Conservation (phyloP, 2,113 vertebrate genomes). For the Lasiurus cinereus region DNA sequence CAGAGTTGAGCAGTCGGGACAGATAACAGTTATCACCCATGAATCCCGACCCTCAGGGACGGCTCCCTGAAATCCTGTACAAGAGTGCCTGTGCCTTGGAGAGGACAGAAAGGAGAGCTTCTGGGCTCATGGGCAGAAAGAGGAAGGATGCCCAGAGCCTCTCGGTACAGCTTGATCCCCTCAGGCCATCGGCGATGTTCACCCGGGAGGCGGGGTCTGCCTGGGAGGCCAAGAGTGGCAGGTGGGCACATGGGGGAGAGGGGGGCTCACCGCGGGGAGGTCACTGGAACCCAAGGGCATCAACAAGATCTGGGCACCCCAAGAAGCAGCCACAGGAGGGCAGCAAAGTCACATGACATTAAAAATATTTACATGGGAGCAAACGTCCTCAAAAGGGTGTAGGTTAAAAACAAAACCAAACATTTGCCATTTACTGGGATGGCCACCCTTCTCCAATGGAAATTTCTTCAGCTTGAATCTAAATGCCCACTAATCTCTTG, state of each 20-base stretch:
- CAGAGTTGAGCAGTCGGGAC: too few species aligned
- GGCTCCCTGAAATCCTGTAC: not conserved
- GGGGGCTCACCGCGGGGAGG: not conserved
- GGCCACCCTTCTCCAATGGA: not conserved
- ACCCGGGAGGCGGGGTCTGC: not conserved
- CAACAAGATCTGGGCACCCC: conserved; percentile 57
- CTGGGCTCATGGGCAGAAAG: not conserved
- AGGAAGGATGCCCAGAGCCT: not conserved
- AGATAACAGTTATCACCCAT: too few species aligned
- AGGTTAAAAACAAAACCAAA: not conserved
- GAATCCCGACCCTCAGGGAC: too few species aligned
- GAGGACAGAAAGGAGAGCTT: not conserved
- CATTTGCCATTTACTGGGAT: not conserved
- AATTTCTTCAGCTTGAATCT: not conserved
- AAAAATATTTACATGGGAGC: not conserved
- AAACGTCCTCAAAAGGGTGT: not conserved
- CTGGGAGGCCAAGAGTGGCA: not conserved
- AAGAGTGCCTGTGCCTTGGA: not conserved
- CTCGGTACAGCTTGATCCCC: not conserved
- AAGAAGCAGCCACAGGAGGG: conserved; percentile 82
- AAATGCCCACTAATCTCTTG: not conserved
- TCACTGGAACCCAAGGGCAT: not conserved
- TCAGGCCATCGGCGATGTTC: not conserved
- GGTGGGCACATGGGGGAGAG: not conserved
- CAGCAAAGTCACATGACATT: conserved; percentile 82